Base-by-base conservation (phyloP, 1,140 invertebrate genomes). In the Drosophila sp. region DNA sequence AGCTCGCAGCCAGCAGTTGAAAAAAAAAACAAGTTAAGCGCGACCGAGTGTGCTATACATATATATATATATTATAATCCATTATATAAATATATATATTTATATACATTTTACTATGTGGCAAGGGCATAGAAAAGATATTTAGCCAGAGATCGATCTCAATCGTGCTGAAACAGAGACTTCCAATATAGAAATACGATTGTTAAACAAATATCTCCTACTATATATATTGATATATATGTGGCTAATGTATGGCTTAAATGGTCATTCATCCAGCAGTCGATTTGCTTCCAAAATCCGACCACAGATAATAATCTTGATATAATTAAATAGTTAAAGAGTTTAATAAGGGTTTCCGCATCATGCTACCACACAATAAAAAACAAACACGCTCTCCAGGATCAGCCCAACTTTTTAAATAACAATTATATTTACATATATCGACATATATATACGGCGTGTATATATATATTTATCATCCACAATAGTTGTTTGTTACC, bases 381-480 rank as follows among this genome's bases (percentile, higher is more conserved):
- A 29, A 55, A 55, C 4, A 55, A 58, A 58, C 56, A 58, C 56
- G 56, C 56, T 38, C 56, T 35, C 56, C 32, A 58, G 56, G 56
- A 58, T 32, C 27, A 32, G 44, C 44, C 6, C 44, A 47, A 47
- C 17, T 47, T 23, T 47, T 17, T 7, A 10, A 50, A 85, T 77
- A 82, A 69, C 72, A 85, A 85, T 90, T 90, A 44, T 78, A 82
- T 74, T 74, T 74, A 83, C 64, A 68, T 66, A 81, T 60, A 63
- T 76, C 76, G 55, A 68, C 73, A 82, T 69, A 44, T 58, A 76
- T 50, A 70, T 58, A 57, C 66, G 64, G 55, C 62, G 66, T 11
- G 35, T 72, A 57, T 83, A 76, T 70, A 79, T 64, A 79, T 84
- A 75, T 78, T 60, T 84, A 84, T 67, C 68, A 83, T 71, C 69